These are phyloP conservation scores for Nipponacmea schrenckii DNA, from an alignment of 2,888 invertebrate genomes.

Conservation along the genomic window DNA sequence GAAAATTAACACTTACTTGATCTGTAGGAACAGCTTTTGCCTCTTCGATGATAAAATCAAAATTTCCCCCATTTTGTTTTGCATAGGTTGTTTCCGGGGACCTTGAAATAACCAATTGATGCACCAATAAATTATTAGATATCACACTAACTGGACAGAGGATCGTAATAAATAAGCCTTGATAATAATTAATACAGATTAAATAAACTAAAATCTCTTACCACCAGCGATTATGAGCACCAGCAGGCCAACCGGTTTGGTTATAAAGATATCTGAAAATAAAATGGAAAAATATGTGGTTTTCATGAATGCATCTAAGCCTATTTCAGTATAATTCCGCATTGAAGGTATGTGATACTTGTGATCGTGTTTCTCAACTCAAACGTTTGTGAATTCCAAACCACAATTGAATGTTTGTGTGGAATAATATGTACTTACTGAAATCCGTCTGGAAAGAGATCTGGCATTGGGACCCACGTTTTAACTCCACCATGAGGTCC, in stretches of 20 bases:
- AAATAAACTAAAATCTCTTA: constrained; percentile 17
- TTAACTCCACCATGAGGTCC: constrained; percentile 36
- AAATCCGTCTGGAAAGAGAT: constrained; percentile 45
- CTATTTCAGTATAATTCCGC: no score
- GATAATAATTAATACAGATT: no score
- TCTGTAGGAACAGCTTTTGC: constrained; percentile 18
- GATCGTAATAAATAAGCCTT: no score
- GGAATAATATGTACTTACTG: constrained; percentile 37
- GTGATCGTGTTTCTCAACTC: no score
- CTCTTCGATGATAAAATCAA: constrained; percentile 18
- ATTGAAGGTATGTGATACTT: no score
- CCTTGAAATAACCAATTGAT: constrained; percentile 32
- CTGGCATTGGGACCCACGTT: constrained; percentile 40
- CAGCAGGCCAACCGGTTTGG: constrained; percentile 35
- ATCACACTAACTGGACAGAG: no score
- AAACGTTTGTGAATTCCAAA: no score
- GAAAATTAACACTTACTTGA: constrained; percentile 6
- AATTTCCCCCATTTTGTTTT: constrained; percentile 49
- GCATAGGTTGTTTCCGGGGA: constrained; percentile 49
- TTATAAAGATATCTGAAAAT: constrained; percentile 38
- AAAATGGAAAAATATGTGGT: neutral
- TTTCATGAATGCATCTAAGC: no score
- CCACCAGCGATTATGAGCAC: constrained; percentile 49
- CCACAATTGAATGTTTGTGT: no score
- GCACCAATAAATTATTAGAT: no score